Conservation (phyloP, 2,113 vertebrate genomes). For the Dicerorhinus sumatrensis region DNA sequence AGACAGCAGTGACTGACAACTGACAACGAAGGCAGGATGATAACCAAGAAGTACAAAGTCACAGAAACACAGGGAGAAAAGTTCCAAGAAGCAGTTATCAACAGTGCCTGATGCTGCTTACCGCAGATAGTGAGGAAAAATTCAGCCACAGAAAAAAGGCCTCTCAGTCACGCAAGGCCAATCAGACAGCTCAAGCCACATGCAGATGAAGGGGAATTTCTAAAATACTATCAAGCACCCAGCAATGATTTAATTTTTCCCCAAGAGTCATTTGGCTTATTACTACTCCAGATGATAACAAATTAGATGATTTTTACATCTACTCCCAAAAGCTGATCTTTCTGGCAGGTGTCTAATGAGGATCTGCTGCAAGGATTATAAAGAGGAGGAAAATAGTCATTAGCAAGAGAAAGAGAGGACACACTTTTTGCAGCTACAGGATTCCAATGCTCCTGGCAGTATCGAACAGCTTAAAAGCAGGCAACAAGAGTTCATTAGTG, state of each 20-base stretch:
- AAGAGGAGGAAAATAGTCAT: neutral
- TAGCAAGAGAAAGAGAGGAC: neutral
- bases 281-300: neutral
- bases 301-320: conserved; percentile 49
- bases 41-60: conserved; percentile 39
- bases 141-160: neutral
- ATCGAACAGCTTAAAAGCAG: neutral
- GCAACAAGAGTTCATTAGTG: neutral
- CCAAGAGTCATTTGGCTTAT: neutral
- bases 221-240: neutral
- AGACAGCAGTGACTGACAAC: neutral
- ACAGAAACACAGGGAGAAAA: neutral
- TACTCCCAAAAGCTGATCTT: neutral
- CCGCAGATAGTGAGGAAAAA: neutral
- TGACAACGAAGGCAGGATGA: neutral
- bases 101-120: neutral
- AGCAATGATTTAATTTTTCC: neutral
- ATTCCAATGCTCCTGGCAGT: neutral
- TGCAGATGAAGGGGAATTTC: neutral
- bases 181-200: neutral
- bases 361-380: neutral
- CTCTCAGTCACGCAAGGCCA: neutral
- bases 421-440: neutral
- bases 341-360: neutral
- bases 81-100: neutral